Evolutionary conservation across 1,140 invertebrate species (phyloP).

Genomic region (Tetranychus urticae): DNA sequence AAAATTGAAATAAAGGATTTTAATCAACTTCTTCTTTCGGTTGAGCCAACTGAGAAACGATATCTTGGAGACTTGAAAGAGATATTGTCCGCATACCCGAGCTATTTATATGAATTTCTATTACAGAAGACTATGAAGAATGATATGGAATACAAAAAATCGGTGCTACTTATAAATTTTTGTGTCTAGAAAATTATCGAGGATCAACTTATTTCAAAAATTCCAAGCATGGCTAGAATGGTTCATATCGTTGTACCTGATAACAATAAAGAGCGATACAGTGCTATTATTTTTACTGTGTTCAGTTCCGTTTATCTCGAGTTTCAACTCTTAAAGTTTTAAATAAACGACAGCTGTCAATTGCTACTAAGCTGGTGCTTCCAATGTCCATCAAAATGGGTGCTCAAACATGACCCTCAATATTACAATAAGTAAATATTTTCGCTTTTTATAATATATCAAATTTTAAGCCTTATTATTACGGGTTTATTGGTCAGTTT

Average conservation of each 20-base stretch:
- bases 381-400: constrained; percentile 35
- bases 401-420: constrained; percentile 29
- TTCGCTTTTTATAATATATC: constrained; percentile 9
- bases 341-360: constrained; percentile 32
- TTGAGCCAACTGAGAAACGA: constrained; percentile 9
- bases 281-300: constrained; percentile 53
- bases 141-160: constrained; percentile 15
- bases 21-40: constrained; percentile 19
- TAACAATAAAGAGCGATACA: constrained; percentile 33
- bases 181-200: background rate
- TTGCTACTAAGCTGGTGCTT: constrained; percentile 49
- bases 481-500: too few relatives aligned
- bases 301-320: constrained; percentile 32
- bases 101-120: constrained; percentile 19
- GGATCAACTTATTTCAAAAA: background rate
- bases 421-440: constrained; percentile 23
- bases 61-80: background rate
- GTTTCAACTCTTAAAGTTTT: constrained; percentile 36
- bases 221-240: background rate
- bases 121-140: constrained; percentile 16
- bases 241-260: constrained; percentile 40
- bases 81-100: constrained; percentile 18
- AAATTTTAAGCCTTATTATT: constrained; percentile 3
- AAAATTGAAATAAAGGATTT: constrained; percentile 18
- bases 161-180: constrained; percentile 12